phyloP scores from a whole-genome alignment of 1,140 invertebrate species.

The Cephus cinctus region DNA sequence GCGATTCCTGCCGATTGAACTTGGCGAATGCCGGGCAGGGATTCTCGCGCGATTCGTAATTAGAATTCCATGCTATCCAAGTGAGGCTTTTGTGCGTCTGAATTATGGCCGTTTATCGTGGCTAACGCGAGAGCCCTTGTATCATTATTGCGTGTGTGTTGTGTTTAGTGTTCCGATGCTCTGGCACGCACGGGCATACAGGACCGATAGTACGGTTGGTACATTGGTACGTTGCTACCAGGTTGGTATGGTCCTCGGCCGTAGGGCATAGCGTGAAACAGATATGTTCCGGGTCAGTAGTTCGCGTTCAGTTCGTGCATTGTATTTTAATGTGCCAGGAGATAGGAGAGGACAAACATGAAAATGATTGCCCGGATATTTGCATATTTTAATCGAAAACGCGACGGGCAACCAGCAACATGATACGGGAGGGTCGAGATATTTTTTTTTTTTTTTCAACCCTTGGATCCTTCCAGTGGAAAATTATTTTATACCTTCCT shows the following conservation, averaged over 20 bases:
- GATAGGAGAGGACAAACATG: conserved; percentile 9
- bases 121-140: conserved; percentile 18
- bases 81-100: conserved; percentile 35
- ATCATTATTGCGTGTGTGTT: neutral
- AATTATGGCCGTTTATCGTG: conserved; percentile 36
- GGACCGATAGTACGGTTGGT: neutral
- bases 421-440: neutral
- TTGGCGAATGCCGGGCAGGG: conserved; percentile 14
- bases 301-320: conserved; percentile 9
- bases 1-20: neutral
- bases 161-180: neutral
- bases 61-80: conserved; percentile 36
- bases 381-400: conserved; percentile 11
- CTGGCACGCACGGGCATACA: neutral
- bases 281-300: conserved; percentile 7
- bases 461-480: neutral
- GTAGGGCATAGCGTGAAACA: neutral
- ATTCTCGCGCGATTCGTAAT: conserved; percentile 32
- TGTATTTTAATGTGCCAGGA: conserved; percentile 6
- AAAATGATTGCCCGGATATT: conserved; percentile 5
- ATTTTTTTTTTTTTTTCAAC: neutral
- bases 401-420: neutral
- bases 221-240: neutral
- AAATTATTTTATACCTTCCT: neutral
- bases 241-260: neutral